phyloP scores from a whole-genome alignment of 2,888 invertebrate genomes.

The Agrenia bidenticulata region DNA sequence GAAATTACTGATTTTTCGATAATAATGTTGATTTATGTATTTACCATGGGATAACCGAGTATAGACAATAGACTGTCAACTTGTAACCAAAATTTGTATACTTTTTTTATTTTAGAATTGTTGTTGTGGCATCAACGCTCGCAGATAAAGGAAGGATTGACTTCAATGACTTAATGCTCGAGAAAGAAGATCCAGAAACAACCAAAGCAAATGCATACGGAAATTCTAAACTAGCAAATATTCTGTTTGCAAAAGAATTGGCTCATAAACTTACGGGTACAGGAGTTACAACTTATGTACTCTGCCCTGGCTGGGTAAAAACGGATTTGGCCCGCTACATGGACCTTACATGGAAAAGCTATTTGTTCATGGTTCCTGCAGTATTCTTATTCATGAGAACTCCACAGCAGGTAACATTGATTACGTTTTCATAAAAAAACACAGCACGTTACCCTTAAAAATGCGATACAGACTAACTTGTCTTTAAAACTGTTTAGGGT shows the following conservation, averaged over 20 bases:
- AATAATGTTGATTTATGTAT: no score
- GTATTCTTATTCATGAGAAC: slow-evolving; percentile 71
- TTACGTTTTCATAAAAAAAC: no score
- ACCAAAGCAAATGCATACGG: slow-evolving; percentile 59
- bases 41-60: no score
- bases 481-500: slow-evolving; percentile 62
- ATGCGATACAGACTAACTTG: background rate
- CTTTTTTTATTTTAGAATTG: slow-evolving; percentile 61
- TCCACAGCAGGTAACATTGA: slow-evolving; percentile 61
- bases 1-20: no score
- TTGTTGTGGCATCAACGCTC: slow-evolving; percentile 70
- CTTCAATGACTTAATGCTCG: slow-evolving; percentile 68
- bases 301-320: slow-evolving; percentile 78
- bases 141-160: slow-evolving; percentile 69
- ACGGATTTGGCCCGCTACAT: slow-evolving; percentile 72
- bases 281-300: slow-evolving; percentile 67
- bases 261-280: slow-evolving; percentile 62
- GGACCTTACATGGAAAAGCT: slow-evolving; percentile 69
- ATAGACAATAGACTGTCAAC: no score
- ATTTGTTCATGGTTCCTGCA: slow-evolving; percentile 69
- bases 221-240: slow-evolving; percentile 76
- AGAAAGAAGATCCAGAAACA: slow-evolving; percentile 56
- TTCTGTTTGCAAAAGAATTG: slow-evolving; percentile 69
- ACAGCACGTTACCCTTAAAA: no score
- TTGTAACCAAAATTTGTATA: background rate